Evolutionary conservation across 2,888 invertebrate genomes (phyloP).

Genomic region (Orthosia gracilis): DNA sequence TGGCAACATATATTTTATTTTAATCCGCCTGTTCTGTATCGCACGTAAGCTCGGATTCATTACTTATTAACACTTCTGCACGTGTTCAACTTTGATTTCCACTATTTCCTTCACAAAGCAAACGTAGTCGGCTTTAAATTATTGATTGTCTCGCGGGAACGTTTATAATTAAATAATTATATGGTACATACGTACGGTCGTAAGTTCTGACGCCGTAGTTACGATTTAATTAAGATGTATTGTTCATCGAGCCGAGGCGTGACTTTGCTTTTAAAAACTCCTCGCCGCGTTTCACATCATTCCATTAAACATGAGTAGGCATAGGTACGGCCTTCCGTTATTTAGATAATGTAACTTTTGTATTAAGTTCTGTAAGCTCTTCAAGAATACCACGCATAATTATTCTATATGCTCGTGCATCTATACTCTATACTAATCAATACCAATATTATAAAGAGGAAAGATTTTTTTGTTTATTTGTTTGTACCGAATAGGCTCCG

Average conservation of each 20-base stretch:
- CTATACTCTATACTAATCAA: too few species aligned
- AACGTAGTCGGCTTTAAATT: slow-evolving; percentile 69
- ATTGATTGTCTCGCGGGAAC: slow-evolving; percentile 76
- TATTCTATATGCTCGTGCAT: slow-evolving; percentile 31
- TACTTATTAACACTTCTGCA: slow-evolving; percentile 75
- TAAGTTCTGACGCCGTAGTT: slow-evolving; percentile 77
- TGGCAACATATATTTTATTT: slow-evolving; percentile 78
- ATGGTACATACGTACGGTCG: slow-evolving; percentile 76
- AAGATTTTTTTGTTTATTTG: too few species aligned
- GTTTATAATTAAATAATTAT: slow-evolving; percentile 85
- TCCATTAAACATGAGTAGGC: slow-evolving; percentile 76
- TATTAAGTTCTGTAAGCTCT: slow-evolving; percentile 50
- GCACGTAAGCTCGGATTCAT: slow-evolving; percentile 71
- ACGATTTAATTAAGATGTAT: slow-evolving; percentile 88
- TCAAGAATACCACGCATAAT: slow-evolving; percentile 41
- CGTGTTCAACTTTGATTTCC: slow-evolving; percentile 65
- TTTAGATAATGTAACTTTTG: slow-evolving; percentile 72
- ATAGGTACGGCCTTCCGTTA: slow-evolving; percentile 73
- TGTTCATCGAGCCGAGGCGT: slow-evolving; percentile 83
- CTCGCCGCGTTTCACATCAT: slow-evolving; percentile 77
- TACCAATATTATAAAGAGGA: too few species aligned
- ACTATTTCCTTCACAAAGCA: slow-evolving; percentile 63
- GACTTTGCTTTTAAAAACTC: slow-evolving; percentile 86
- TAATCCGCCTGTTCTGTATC: slow-evolving; percentile 72
- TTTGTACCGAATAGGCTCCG: too few species aligned